Conservation (phyloP, 1,140 invertebrate genomes). For the Halesus radiatus region DNA sequence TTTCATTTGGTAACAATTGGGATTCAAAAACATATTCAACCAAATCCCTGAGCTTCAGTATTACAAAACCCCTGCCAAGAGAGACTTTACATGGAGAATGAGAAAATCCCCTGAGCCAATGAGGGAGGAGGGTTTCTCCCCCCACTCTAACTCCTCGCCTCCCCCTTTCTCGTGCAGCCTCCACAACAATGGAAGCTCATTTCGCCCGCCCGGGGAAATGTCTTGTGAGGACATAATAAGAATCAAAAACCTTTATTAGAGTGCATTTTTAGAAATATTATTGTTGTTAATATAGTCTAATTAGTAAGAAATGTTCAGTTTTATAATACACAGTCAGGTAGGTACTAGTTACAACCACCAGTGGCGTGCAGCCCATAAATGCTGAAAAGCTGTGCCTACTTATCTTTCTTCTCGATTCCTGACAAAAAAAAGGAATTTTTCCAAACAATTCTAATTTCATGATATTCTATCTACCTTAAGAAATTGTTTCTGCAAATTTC, state of each 20-base stretch:
- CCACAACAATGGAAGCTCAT: constrained; percentile 34
- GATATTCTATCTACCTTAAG: too few relatives aligned
- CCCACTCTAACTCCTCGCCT: background rate
- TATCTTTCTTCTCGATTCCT: too few relatives aligned
- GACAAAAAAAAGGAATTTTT: too few relatives aligned
- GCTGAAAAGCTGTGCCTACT: too few relatives aligned
- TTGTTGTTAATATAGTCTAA: too few relatives aligned
- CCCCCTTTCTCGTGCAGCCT: background rate
- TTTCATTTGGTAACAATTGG: too few relatives aligned
- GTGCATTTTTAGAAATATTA: background rate
- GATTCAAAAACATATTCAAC: background rate
- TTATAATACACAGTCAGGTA: too few relatives aligned
- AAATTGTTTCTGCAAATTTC: too few relatives aligned
- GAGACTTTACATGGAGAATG: background rate
- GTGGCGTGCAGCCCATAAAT: too few relatives aligned
- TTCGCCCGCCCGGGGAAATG: constrained; percentile 15
- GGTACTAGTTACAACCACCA: too few relatives aligned
- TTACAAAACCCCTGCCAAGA: constrained; percentile 14
- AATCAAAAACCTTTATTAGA: constrained; percentile 28
- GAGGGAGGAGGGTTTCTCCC: constrained; percentile 10
- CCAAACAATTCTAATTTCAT: too few relatives aligned
- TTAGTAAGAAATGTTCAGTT: too few relatives aligned
- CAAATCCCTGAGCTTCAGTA: background rate
- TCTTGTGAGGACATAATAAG: constrained; percentile 46
- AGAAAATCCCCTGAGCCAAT: constrained; percentile 30